These are phyloP conservation scores for Eidolon helvum DNA, from an alignment of 2,113 vertebrate genomes.

Conservation along the genomic window DNA sequence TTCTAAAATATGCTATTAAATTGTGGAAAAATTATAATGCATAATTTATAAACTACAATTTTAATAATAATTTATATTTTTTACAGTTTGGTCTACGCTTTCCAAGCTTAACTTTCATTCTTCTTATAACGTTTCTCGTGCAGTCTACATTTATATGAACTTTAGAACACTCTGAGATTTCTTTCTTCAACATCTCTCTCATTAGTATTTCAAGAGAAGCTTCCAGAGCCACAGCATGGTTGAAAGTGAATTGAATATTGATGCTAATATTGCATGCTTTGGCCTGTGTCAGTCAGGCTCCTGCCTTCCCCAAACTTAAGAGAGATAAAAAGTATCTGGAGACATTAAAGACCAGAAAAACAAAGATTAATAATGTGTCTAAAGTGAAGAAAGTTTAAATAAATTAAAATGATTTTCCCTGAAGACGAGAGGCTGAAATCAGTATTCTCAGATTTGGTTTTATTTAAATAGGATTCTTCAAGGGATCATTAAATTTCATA, in stretches of 20 bases:
- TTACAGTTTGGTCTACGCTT: not conserved
- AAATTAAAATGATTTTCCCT: conserved; percentile 14
- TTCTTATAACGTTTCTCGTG: not conserved
- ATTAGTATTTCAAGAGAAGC: conserved; percentile 12
- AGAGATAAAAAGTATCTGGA: not conserved
- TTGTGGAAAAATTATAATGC: not conserved
- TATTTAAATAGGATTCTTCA: not conserved
- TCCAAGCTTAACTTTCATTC: not conserved
- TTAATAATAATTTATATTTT: not conserved
- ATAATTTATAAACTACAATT: not conserved
- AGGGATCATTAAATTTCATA: not conserved
- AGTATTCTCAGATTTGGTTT: not conserved
- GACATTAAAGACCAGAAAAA: not conserved
- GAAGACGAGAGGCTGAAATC: not conserved
- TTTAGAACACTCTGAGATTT: not conserved
- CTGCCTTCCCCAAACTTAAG: not conserved
- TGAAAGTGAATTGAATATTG: not conserved
- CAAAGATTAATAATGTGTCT: not conserved
- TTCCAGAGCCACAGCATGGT: not conserved
- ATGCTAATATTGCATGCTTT: not conserved
- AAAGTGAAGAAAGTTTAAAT: not conserved
- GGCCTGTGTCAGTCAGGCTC: not conserved
- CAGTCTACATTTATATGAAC: not conserved
- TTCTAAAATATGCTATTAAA: not conserved
- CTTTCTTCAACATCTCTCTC: not conserved